Base-by-base conservation (phyloP, 2,888 invertebrate species). In the Eristalis intricaria region DNA sequence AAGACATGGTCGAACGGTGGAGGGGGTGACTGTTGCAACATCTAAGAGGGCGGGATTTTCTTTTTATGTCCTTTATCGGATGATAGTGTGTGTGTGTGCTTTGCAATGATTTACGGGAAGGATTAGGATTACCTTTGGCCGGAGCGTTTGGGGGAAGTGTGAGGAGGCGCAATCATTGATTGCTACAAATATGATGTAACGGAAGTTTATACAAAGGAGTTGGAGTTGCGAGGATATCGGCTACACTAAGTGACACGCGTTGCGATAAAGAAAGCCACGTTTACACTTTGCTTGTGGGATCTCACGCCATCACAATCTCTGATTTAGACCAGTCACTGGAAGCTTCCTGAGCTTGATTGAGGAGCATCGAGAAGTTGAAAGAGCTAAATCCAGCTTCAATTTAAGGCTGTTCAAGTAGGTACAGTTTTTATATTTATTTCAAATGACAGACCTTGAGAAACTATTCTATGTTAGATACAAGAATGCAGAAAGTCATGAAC, bases 41-140 rank as follows among this genome's bases (percentile, higher is more conserved):
- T 77, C 71, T 76, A 63, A 19, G 11, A 64, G 26, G 81, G 73
- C 15, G 22, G 73, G 26, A 58, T 22, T 50, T 64, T 40, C 19
- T 56, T 64, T 38, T 70, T 32, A 63, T 60, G 35, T 70, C 32
- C 40, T 66, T 80, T 84, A 80, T 80, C 79, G 43, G 61, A 61
- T 69, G 81, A 60, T 69, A 23, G 71, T 76, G 43, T 50, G n/a
- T 80, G 71, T 71, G 76, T 85, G 81, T 81, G 77, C 23, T 85
- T 85, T 77, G 77, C 66, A 73, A 35, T 81, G 85, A 85, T 81
- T 85, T 81, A 73, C 66, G 73, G 77, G 38, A 60, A 68, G 76
- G 75, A 81, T 73, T 77, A 56, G 71, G 76, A 77, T 73, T 73
- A 85, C 32, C n/a, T 71, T 71, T 26, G 60, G 19, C 2, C 29